Evolutionary conservation across 2,888 invertebrate genomes (phyloP).

Genomic region (Hemaris fuciformis): DNA sequence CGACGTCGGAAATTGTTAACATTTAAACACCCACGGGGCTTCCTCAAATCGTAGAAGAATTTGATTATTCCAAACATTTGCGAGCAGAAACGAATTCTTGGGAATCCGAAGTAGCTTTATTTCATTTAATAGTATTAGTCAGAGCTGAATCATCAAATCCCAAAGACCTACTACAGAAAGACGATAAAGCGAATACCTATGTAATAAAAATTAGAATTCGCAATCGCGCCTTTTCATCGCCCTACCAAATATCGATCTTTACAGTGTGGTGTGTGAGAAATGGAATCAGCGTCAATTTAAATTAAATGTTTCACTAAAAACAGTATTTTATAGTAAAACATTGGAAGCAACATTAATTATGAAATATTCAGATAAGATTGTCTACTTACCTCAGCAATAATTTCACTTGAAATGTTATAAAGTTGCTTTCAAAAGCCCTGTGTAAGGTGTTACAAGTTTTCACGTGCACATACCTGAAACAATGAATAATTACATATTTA

Average conservation of each 20-base stretch:
- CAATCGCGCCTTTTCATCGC: neutral
- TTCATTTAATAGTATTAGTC: constrained; percentile 22
- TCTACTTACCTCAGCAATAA: too few relatives aligned
- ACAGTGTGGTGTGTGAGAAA: too few relatives aligned
- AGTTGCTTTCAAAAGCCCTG: neutral
- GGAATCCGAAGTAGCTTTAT: constrained; percentile 21
- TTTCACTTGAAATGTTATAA: too few relatives aligned
- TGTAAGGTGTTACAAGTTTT: neutral
- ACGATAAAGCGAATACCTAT: neutral
- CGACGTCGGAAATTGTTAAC: neutral
- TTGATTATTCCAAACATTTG: neutral
- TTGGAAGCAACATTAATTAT: too few relatives aligned
- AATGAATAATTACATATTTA: neutral
- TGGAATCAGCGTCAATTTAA: too few relatives aligned
- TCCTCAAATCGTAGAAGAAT: neutral
- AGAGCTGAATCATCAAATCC: constrained; percentile 22
- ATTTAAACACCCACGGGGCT: neutral
- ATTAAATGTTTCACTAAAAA: too few relatives aligned
- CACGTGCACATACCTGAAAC: neutral
- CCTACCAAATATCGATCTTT: neutral
- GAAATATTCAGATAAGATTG: too few relatives aligned
- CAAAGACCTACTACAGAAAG: constrained; percentile 13
- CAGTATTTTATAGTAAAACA: too few relatives aligned
- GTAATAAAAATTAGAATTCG: neutral
- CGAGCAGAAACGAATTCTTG: neutral